Conservation (phyloP, 2,888 invertebrate genomes). For the Alloplasta piceator region DNA sequence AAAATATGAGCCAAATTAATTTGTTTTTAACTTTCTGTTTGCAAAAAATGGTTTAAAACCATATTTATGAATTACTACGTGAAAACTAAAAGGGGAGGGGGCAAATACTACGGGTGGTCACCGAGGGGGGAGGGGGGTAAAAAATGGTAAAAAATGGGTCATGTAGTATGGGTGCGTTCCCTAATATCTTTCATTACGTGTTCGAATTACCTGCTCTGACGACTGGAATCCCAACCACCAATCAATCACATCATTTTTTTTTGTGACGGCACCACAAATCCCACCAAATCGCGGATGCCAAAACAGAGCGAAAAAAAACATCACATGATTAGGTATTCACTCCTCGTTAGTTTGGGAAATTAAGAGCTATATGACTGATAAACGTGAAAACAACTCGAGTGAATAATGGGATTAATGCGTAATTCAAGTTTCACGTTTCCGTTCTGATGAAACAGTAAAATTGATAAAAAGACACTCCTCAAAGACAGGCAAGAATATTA, state of each 20-base stretch:
- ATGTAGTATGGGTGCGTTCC: no score
- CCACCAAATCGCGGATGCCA: conserved; percentile 80
- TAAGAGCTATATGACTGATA: conserved; percentile 47
- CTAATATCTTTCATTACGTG: conserved; percentile 49
- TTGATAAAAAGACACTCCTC: not conserved
- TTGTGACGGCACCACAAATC: conserved; percentile 78
- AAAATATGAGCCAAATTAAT: no score
- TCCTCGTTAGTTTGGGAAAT: conserved; percentile 76
- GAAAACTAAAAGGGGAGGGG: no score
- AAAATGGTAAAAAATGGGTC: no score
- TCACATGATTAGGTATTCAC: conserved; percentile 78
- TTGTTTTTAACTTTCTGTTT: no score
- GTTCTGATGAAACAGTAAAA: conserved; percentile 17
- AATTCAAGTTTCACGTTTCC: not conserved
- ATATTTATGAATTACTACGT: no score
- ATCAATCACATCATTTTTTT: conserved; percentile 77
- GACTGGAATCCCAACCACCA: conserved; percentile 82
- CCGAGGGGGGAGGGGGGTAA: no score
- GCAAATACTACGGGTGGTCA: no score
- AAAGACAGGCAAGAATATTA: conserved; percentile 13
- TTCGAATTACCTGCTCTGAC: conserved; percentile 81
- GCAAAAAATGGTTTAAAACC: no score
- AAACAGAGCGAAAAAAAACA: conserved; percentile 73
- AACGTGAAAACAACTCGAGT: conserved; percentile 16
- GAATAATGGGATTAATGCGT: conserved; percentile 16